phyloP scores from a whole-genome alignment of 2,113 vertebrate genomes.

The Neofelis nebulosa region DNA sequence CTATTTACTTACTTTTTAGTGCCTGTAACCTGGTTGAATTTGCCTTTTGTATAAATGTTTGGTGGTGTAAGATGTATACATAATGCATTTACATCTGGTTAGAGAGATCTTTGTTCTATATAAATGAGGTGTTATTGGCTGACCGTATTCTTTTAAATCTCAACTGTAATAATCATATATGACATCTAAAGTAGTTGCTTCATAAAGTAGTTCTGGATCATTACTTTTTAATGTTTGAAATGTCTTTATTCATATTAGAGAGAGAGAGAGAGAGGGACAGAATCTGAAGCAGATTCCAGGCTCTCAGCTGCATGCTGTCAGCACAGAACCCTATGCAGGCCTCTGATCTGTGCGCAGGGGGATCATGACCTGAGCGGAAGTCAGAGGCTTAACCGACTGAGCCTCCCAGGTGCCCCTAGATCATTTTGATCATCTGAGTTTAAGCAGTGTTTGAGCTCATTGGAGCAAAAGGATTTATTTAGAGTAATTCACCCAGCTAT shows the following conservation, averaged over 20 bases:
- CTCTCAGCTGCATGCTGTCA: too few relatives aligned
- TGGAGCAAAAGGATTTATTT: background rate
- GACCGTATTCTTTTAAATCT: background rate
- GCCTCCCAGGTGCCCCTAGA: background rate
- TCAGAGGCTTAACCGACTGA: too few relatives aligned
- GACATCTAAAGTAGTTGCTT: background rate
- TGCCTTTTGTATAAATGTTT: background rate
- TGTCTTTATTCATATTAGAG: too few relatives aligned
- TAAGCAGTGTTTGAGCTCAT: background rate
- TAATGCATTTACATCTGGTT: background rate
- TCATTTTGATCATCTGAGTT: background rate
- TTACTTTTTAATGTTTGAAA: background rate
- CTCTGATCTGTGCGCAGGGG: too few relatives aligned
- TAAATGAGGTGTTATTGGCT: background rate
- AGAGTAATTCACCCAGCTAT: background rate
- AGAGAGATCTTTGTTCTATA: background rate
- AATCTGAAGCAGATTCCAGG: too few relatives aligned
- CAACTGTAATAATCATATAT: background rate
- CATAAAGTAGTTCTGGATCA: background rate
- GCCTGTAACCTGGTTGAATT: background rate
- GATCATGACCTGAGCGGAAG: too few relatives aligned
- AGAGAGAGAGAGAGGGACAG: too few relatives aligned
- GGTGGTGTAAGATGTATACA: background rate
- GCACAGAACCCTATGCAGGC: too few relatives aligned
- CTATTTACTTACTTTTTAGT: background rate